Evolutionary conservation across 2,113 vertebrate species (phyloP), one percentile per base, ranked within the genome.

Genomic region (Lycocorax pyrrhopterus): DNA sequence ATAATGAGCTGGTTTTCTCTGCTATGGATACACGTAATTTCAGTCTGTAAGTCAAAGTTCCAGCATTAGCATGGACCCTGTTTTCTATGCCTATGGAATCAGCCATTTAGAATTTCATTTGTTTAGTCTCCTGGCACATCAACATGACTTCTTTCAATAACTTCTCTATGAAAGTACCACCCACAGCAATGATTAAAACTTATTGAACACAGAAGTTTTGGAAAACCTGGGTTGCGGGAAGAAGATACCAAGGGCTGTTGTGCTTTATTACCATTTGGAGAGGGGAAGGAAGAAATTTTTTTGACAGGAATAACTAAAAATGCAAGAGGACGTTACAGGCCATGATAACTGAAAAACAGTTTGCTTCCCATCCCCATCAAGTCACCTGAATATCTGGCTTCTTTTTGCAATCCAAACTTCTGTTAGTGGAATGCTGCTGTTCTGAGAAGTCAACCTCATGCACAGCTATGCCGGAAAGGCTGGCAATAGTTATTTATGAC

Each of bases 141-240:
- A 53, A 20, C 9, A 8, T 27, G 21, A 43, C 49, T 84, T 77
- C 47, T 22, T 64, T 29, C 41, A 53, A 52, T 8, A 62, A 46
- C 22, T 77, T 81, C 25, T 73, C 18, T 39, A 11, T 32, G 43
- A 23, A 76, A 73, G 26, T 13, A 30, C 35, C 44, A 78, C 14
- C 4, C 66, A 47, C 17, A 74, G 37, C 41, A 78, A 30, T 41
- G 19, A 46, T 27, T 60, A 82, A 84, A 88, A 16, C 27, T 27
- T 20, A 10, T 9, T 60, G 35, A 85, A 66, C 8, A 41, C 8
- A 37, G 1, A 29, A 47, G 10, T 35, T 62, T 52, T 62, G 33
- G 35, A 8, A 90, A 81, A 85, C 21, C 12, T 3, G 4, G 7
- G 3, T 9, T 46, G 10, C 0, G 0, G 30, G 2, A 37, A 17